phyloP scores from a whole-genome alignment of 2,113 vertebrate species.

The Urocolius indicus region DNA sequence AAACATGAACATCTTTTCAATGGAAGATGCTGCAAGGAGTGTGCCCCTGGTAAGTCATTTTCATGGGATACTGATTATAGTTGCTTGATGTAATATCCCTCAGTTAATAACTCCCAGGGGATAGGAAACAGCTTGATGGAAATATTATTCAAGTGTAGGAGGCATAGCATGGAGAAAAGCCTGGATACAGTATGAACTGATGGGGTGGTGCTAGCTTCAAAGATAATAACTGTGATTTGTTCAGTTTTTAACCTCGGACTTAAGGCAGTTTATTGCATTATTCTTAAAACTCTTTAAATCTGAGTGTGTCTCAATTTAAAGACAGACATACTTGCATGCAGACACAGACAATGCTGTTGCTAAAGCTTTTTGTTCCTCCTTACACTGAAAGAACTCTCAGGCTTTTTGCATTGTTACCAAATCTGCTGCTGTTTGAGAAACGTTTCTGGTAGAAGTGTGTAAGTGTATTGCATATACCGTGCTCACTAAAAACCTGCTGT shows the following conservation, averaged over 20 bases:
- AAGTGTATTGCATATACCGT: too few species aligned
- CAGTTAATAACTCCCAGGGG: background rate
- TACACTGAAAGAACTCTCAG: background rate
- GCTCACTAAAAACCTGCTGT: background rate
- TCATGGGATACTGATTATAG: background rate
- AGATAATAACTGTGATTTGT: background rate
- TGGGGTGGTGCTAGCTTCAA: background rate
- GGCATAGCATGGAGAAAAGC: background rate
- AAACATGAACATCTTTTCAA: background rate
- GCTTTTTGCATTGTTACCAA: background rate
- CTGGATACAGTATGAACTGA: too few species aligned
- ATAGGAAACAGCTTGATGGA: background rate
- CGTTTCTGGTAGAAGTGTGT: background rate
- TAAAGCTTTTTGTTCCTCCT: background rate
- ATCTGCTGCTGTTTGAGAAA: background rate
- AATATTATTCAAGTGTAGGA: background rate
- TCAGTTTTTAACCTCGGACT: background rate
- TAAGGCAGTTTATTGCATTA: background rate
- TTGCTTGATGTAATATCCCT: rapidly evolving
- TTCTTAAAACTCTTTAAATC: background rate
- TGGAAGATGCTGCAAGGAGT: slow-evolving; percentile 27
- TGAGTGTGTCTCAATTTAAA: background rate
- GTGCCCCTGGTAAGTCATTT: slow-evolving; percentile 42
- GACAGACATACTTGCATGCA: background rate
- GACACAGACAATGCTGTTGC: background rate